Conservation (phyloP, 2,888 invertebrate species). For the Aporophyla lueneburgensis region DNA sequence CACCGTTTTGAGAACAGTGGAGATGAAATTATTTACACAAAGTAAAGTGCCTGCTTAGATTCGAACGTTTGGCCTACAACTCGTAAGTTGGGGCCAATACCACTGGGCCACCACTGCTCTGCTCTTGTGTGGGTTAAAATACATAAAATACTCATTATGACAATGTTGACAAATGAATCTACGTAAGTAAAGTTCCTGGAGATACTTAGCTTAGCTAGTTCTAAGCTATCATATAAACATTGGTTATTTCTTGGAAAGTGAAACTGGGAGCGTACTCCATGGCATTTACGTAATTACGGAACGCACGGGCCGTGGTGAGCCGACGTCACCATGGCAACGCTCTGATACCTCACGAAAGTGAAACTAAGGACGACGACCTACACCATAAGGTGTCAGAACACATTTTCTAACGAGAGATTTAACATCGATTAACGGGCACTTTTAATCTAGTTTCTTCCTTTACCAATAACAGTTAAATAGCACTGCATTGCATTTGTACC, state of each 20-base stretch:
- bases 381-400: conserved; percentile 24
- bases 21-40: too few relatives aligned
- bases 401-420: conserved; percentile 10
- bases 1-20: too few relatives aligned
- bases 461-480: not conserved
- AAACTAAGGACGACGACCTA: conserved; percentile 78
- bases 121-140: too few relatives aligned
- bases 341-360: conserved; percentile 84
- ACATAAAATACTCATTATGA: too few relatives aligned
- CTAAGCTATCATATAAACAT: conserved; percentile 9
- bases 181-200: not conserved
- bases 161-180: not conserved
- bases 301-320: conserved; percentile 72
- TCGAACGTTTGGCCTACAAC: too few relatives aligned
- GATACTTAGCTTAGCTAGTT: not conserved
- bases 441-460: not conserved
- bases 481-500: not conserved
- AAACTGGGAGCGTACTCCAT: conserved; percentile 74
- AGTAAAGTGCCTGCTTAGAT: too few relatives aligned
- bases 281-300: conserved; percentile 79
- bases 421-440: not conserved
- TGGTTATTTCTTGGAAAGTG: conserved; percentile 75
- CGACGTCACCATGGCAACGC: conserved; percentile 80
- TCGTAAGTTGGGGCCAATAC: too few relatives aligned
- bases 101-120: too few relatives aligned